Evolutionary conservation across 1,140 invertebrate species (phyloP), one percentile per base, ranked within the genome.

Genomic region (Semibalanus balanoides): DNA sequence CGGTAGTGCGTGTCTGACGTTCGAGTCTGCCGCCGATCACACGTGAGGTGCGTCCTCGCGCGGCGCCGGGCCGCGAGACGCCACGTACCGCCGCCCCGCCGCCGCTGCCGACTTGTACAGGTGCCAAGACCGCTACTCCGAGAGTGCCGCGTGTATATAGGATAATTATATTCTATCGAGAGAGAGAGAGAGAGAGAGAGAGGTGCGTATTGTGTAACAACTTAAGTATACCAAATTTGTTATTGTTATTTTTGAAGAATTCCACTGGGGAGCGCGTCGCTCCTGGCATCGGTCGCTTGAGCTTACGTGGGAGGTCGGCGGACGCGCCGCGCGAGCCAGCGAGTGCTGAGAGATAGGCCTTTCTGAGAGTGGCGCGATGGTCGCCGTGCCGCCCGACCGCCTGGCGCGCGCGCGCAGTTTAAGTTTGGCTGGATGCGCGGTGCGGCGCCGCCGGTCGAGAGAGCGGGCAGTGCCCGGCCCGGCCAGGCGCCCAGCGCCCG

Each of bases 181-280:
- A 25, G 22, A 14, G 51, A 1, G 35, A 7, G 22, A 14, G 51
- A 1, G 35, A 7, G 35, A 40, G 35, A 5, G 17, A 40, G 35
- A 7, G 35, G 35, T 40, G 35, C 51, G 51, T 25, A 64, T 64
- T 64, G 51, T 64, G 51, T 64, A 64, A 64, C 51, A 64, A 64
- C 51, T 22, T 64, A 64, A 64, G 51, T 64, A 64, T 64, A 64
- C 51, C 51, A 64, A 64, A 64, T 64, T 64, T 64, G 51, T 64
- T 64, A 64, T 64, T 64, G 51, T 64, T 64, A 64, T 64, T 64
- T 64, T 64, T 64, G 51, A 64, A 64, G 51, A 64, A 64, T 64
- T 64, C 51, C 51, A 64, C 51, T 19, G 51, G 51, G 51, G 51
- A 1, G 51, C 22, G 51, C 51, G 51, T 64, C 51, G 51, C 51